These are phyloP conservation scores for Lucinisca nassula DNA, from an alignment of 2,888 invertebrate species.

Conservation along the genomic window DNA sequence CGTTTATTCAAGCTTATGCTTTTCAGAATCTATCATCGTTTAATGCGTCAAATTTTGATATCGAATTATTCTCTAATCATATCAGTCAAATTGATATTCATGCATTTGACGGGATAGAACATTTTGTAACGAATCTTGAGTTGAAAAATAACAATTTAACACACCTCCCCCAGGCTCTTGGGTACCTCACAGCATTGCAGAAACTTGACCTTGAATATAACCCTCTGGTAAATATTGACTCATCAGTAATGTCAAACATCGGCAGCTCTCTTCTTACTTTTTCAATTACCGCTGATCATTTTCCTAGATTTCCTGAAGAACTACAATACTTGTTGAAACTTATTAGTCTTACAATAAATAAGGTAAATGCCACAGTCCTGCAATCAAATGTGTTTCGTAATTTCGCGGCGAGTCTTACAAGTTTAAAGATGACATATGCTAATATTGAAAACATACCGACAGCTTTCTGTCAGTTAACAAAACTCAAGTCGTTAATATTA, in stretches of 20 bases:
- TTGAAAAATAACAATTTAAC: not conserved
- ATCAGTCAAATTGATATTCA: not conserved
- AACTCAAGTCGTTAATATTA: not conserved
- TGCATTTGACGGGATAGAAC: not conserved
- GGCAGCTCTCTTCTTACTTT: not conserved
- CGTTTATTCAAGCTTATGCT: not conserved
- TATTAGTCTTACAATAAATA: too few species aligned
- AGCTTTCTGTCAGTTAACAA: not conserved
- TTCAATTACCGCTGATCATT: not conserved
- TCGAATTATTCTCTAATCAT: not conserved
- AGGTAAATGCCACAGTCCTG: not conserved
- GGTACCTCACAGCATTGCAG: not conserved
- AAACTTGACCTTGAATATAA: not conserved
- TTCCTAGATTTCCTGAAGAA: not conserved
- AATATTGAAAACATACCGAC: not conserved
- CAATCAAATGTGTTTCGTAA: not conserved
- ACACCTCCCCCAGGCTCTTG: not conserved
- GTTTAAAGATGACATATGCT: not conserved
- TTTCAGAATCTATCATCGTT: not conserved
- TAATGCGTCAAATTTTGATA: not conserved
- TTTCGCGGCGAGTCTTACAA: not conserved
- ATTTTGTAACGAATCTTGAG: not conserved
- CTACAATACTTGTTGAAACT: not conserved
- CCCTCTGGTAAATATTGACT: not conserved
- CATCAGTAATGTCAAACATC: not conserved